Evolutionary conservation across 2,888 invertebrate genomes (phyloP).

Genomic region (Thereva unica): DNA sequence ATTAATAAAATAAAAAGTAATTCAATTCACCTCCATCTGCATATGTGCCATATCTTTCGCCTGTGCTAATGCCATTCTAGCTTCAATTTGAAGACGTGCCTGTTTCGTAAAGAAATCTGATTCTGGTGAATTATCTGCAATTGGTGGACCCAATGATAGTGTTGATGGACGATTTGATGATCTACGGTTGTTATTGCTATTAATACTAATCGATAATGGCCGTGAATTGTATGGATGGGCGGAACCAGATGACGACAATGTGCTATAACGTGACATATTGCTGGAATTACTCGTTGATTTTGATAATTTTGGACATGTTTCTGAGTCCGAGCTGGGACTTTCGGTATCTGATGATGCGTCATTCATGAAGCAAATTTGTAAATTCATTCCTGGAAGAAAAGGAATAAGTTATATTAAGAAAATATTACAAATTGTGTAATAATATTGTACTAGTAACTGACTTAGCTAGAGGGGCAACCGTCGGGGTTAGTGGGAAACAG

Average conservation of each 20-base stretch:
- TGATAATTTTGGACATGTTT: constrained; percentile 58
- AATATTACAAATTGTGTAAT: neutral
- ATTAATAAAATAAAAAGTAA: constrained; percentile 22
- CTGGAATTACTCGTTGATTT: constrained; percentile 45
- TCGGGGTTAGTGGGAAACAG: too few species aligned
- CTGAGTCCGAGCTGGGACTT: constrained; percentile 75
- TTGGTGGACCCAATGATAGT: constrained; percentile 59
- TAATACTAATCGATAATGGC: constrained; percentile 48
- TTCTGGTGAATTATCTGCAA: constrained; percentile 63
- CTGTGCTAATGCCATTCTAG: constrained; percentile 83
- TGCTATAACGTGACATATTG: constrained; percentile 41
- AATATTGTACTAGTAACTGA: too few species aligned
- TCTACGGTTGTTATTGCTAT: constrained; percentile 44
- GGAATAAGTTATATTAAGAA: neutral
- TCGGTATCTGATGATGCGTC: constrained; percentile 86
- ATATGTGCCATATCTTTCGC: constrained; percentile 90
- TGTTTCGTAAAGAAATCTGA: constrained; percentile 82
- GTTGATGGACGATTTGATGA: constrained; percentile 56
- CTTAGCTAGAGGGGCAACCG: too few species aligned
- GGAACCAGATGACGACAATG: constrained; percentile 40
- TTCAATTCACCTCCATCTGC: constrained; percentile 76
- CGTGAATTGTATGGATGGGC: constrained; percentile 48
- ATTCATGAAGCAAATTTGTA: constrained; percentile 96
- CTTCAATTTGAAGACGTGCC: constrained; percentile 83
- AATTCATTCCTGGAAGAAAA: constrained; percentile 74